Base-by-base conservation (phyloP, 1,140 invertebrate species). In the Callitettix versicolor region DNA sequence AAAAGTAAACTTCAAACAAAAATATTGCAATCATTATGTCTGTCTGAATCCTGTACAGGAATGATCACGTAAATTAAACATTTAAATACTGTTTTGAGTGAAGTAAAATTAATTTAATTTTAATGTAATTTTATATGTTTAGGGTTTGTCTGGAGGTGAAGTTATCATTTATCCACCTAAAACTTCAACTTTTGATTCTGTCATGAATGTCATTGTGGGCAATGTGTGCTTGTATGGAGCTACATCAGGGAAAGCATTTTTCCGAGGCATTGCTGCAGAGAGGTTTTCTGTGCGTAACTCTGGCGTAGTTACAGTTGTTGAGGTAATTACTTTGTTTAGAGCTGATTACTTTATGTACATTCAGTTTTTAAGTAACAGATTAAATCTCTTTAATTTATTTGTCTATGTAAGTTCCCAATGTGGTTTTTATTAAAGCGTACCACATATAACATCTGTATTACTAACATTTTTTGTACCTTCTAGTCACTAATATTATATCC, bases 191-290 rank as follows among this genome's bases (percentile, higher is more conserved):
- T 82, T 87, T 64, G 68, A 73, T 18, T 95, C 94, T 1, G 90
- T 95, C 58, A 76, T 90, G 3, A 99, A 99, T 68, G 91, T 98
- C 1, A 95, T 99, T 60, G 94, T 95, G 33, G 96, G 96, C 26
- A 99, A 99, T 71, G 96, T 98, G 4, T 97, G 94, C 60, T 72
- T 99, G 41, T 99, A 99, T 68, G 96, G 96, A 52, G 96, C 95
- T 12, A 98, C 95, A 9, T 83, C 81, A 22, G 96, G 96, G 15
- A 86, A 81, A 60, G 94, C 93, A 5, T 98, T 90, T 70, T 95
- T 99, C 77, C 76, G 95, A 42, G 96, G 96, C 51, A 92, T 97
- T 62, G 95, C 92, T 12, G 94, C 95, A 5, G 96, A 99, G 73
- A 80, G 96, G 46, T 99, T 99, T 73, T 95, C 91, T 70, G 96